phyloP scores from a whole-genome alignment of 2,797 vertebrate species.

The Cygnus olor region DNA sequence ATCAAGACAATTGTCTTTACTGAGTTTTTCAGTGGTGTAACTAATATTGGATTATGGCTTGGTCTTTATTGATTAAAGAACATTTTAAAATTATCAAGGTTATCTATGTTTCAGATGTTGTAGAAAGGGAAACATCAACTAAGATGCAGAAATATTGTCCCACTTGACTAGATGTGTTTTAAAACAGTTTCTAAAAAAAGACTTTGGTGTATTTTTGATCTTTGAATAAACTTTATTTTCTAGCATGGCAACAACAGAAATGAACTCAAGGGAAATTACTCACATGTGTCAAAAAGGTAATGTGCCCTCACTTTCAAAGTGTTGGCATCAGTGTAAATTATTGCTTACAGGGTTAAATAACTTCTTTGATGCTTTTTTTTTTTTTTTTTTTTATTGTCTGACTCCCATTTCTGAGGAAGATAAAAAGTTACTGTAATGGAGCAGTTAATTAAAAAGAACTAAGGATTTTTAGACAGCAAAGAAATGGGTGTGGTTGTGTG shows the following conservation, averaged over 20 bases:
- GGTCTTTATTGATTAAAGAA: not conserved
- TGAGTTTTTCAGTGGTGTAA: not conserved
- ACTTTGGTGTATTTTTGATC: not conserved
- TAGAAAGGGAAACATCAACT: not conserved
- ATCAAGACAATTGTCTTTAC: not conserved
- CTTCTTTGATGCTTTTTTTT: conserved; percentile 36
- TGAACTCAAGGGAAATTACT: conserved; percentile 35
- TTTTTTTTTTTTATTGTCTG: conserved; percentile 49
- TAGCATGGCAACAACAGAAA: conserved; percentile 9
- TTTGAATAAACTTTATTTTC: conserved; percentile 9
- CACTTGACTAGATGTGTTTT: not conserved
- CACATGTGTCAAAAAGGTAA: conserved; percentile 15
- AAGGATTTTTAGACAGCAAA: conserved; percentile 16
- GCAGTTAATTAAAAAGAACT: conserved; percentile 55
- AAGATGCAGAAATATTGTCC: not conserved
- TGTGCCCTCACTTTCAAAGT: conserved; percentile 50
- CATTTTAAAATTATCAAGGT: not conserved
- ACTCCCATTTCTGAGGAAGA: conserved; percentile 55
- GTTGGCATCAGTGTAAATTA: conserved; percentile 64
- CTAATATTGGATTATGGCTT: not conserved
- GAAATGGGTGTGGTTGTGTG: not conserved
- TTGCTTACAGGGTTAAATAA: conserved; percentile 65
- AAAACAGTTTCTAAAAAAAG: not conserved
- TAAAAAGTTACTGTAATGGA: conserved; percentile 60
- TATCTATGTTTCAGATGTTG: not conserved